Base-by-base conservation (phyloP, 1,140 invertebrate species). In the Solenopsis fugax region DNA sequence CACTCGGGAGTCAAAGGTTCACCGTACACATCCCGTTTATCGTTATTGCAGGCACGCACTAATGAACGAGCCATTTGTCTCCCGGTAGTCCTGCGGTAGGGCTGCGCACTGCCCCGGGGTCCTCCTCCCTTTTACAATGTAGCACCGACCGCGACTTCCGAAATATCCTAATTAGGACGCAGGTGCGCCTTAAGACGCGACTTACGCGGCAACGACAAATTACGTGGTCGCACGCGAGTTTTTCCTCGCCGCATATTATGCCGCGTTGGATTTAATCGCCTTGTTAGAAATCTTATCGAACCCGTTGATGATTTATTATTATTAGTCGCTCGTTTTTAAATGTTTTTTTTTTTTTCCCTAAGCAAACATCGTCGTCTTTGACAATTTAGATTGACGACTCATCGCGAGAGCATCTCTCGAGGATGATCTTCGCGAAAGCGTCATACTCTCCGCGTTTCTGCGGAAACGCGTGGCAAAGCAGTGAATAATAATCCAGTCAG, bases 51-150 rank as follows among this genome's bases (percentile, higher is more conserved):
- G 29, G 56, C 71, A 45, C 54, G 48, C 56, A 58, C 45, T 85
- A 85, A 90, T 87, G 85, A 89, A 89, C 54, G 54, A 65, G 60
- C 41, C 85, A 58, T 54, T 80, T 90, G 85, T 89, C 21, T 78
- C 13, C 29, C 13, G 18, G 13, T 24, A 56, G 37, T 65, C 12
- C 52, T 48, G 24, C 86, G 50, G 54, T 77, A 52, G 60, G 24
- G n/a, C n/a, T n/a, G n/a, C n/a, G n/a, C 54, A 67, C 24, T 52
- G 48, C 7, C 45, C n/a, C 21, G 18, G n/a, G 50, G 13, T 13
- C 50, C 21, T 37, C 16, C 34, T 24, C 48, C 54, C 50, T 50
- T 80, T 67, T 50, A 60, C 21, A 48, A 67, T 13, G 54, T 65
- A 18, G 54, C 41, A 41, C 18, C 52, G n/a, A 12, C 56, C 71